phyloP scores from a whole-genome alignment of 2,113 vertebrate species.

The Holacanthus passer region DNA sequence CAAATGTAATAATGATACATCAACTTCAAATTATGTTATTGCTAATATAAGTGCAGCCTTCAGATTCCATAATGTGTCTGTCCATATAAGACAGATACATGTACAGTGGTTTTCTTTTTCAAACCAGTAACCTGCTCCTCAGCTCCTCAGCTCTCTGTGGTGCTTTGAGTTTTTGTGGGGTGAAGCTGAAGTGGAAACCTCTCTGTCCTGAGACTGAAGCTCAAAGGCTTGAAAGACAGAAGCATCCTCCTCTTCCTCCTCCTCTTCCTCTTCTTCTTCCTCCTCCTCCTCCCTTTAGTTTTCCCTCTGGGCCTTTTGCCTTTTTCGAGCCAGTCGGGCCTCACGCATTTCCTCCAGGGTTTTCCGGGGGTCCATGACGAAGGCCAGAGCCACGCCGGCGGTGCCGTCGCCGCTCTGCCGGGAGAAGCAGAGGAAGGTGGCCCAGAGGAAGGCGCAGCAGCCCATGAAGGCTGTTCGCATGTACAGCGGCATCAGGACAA shows the following conservation, averaged over 20 bases:
- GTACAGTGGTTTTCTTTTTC: neutral
- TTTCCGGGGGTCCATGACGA: conserved; percentile 77
- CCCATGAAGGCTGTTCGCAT: conserved; percentile 92
- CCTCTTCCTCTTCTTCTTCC: neutral
- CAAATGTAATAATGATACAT: neutral
- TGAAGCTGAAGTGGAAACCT: neutral
- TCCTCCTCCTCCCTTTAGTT: conserved; percentile 41
- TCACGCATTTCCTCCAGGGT: conserved; percentile 71
- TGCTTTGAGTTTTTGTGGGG: conserved; percentile 10
- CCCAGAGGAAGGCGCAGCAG: conserved; percentile 93
- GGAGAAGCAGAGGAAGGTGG: conserved; percentile 92
- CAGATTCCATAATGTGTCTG: neutral
- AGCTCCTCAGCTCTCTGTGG: neutral
- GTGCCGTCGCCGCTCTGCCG: conserved; percentile 90
- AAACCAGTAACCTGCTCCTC: neutral
- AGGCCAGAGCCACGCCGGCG: conserved; percentile 79
- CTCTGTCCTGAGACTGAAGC: neutral
- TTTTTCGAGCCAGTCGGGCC: conserved; percentile 61
- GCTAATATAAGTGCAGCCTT: neutral
- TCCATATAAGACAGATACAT: conserved; percentile 3
- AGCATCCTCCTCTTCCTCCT: neutral
- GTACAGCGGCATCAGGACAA: conserved; percentile 88
- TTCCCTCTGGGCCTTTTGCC: conserved; percentile 35
- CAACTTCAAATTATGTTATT: neutral
- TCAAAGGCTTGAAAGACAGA: neutral